Percentiles rank a stretch among this genome's conserved stretches.
These are phyloP conservation scores for Procambarus clarkii DNA, from an alignment of 1,140 invertebrate species.

Conservation along the genomic window DNA sequence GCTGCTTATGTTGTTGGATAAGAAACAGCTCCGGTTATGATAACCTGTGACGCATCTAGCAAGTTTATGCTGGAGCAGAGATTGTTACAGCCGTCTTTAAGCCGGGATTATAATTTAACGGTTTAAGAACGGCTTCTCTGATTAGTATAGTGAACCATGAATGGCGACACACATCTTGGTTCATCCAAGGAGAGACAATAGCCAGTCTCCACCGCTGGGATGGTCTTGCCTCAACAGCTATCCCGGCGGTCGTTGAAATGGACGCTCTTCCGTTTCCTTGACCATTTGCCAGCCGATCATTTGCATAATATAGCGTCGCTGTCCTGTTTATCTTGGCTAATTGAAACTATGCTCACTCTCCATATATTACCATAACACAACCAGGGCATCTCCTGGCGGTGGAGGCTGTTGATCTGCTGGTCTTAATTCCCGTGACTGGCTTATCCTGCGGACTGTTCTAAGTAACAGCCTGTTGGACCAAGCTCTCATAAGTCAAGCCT, in stretches of 20 bases:
- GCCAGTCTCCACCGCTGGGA: background rate
- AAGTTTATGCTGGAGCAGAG: too few species aligned
- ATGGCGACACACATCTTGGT: background rate
- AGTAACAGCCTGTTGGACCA: too few species aligned
- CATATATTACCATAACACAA: conserved; percentile 5
- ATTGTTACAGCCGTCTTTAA: too few species aligned
- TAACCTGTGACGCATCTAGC: too few species aligned
- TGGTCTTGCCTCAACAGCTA: background rate
- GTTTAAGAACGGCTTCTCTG: background rate
- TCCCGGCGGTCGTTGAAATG: background rate
- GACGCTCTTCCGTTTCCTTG: background rate
- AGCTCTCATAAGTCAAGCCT: too few species aligned
- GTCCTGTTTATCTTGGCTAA: conserved; percentile 33
- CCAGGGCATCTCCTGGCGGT: background rate
- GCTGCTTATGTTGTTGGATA: background rate
- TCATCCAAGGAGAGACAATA: background rate
- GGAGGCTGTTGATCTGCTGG: background rate
- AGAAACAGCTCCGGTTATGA: background rate
- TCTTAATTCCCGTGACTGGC: background rate
- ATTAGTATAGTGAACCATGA: background rate
- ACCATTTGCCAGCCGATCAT: background rate
- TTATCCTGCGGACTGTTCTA: too few species aligned
- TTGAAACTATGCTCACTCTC: conserved; percentile 26
- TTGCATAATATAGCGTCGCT: conserved; percentile 41
- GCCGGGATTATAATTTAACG: too few species aligned